Evolutionary conservation across 2,113 vertebrate genomes (phyloP).

Genomic region (Promerops cafer): DNA sequence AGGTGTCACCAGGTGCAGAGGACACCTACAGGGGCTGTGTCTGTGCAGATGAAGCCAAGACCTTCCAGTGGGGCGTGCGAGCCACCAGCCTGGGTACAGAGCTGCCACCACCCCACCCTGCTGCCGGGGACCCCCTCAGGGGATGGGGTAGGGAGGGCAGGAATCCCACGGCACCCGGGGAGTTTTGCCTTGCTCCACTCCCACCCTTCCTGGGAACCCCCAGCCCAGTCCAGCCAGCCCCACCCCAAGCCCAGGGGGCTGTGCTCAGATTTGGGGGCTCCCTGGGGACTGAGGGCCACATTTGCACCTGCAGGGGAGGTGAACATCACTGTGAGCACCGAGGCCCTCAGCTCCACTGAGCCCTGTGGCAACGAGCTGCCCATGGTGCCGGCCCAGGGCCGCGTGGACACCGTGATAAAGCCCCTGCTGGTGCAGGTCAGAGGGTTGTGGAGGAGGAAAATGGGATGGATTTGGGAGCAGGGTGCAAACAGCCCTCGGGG

Average conservation of each 20-base stretch:
- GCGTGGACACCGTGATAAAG: neutral
- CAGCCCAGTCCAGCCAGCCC: neutral
- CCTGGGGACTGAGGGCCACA: fast-evolving
- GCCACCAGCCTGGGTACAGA: conserved; percentile 11
- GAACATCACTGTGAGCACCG: neutral
- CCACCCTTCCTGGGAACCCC: neutral
- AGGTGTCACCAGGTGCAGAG: fast-evolving
- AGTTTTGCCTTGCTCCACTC: fast-evolving
- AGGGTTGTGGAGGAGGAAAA: neutral
- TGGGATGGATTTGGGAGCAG: neutral
- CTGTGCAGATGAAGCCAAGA: neutral
- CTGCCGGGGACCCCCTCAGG: neutral
- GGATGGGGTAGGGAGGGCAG: neutral
- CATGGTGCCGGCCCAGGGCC: neutral
- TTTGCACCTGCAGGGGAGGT: neutral
- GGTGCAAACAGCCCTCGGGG: neutral
- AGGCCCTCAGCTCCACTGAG: conserved; percentile 14
- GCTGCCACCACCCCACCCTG: neutral
- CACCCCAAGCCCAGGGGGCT: neutral
- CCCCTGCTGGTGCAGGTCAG: conserved; percentile 53
- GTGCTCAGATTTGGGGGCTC: neutral
- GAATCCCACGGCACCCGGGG: neutral
- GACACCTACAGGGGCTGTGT: neutral
- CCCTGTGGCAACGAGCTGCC: neutral
- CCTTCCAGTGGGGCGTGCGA: neutral